phyloP scores from a whole-genome alignment of 2,888 invertebrate species.

The Actias luna region DNA sequence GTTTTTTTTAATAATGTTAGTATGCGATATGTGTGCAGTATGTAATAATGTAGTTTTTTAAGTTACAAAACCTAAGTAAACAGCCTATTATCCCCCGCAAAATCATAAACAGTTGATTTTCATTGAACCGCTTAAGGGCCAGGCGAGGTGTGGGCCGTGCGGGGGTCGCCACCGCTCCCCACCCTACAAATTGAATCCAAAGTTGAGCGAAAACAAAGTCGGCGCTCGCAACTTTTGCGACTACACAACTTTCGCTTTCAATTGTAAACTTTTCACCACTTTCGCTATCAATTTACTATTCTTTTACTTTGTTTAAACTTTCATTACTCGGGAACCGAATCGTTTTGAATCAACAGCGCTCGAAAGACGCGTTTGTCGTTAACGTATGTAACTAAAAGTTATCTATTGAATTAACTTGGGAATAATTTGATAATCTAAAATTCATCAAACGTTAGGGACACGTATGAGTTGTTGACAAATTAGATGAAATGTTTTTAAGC shows the following conservation, averaged over 20 bases:
- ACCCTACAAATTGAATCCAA: conserved; percentile 67
- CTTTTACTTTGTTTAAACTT: conserved; percentile 23
- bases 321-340: conserved; percentile 21
- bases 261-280: conserved; percentile 67
- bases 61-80: not conserved
- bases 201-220: conserved; percentile 75
- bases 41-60: not conserved
- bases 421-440: not conserved
- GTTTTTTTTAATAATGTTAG: not conserved
- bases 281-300: conserved; percentile 57
- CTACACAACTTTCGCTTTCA: conserved; percentile 67
- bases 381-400: not conserved
- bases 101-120: conserved; percentile 17
- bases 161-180: conserved; percentile 33
- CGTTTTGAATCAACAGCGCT: conserved; percentile 8
- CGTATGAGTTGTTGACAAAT: too few species aligned
- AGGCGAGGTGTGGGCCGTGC: conserved; percentile 9
- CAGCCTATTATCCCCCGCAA: conserved; percentile 1
- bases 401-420: not conserved
- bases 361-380: not conserved
- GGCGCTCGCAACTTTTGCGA: conserved; percentile 62
- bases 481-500: too few species aligned
- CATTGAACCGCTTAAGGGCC: conserved; percentile 15
- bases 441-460: too few species aligned
- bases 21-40: not conserved